Base-by-base conservation (phyloP, 2,113 vertebrate genomes). In the Clinocottus analis region DNA sequence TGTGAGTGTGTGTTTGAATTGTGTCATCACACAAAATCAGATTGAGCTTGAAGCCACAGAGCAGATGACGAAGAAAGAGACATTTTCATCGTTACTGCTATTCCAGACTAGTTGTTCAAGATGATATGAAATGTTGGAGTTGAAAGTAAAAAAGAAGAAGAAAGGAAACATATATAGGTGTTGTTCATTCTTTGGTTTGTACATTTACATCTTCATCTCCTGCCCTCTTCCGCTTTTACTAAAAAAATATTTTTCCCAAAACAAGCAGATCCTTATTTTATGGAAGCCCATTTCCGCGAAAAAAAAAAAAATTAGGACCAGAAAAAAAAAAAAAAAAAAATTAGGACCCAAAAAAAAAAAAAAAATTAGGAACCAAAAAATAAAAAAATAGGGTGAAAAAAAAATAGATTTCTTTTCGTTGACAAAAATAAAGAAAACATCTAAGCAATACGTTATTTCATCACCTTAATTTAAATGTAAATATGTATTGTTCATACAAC, bases 1-100 rank as follows among this genome's bases (percentile, higher is more conserved):
- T 39, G 23, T 76, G 31, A 66, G 29, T 47, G 19, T 45, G 51
- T 59, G 11, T 65, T 11, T 65, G 59, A 45, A 62, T 80, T 49
- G 67, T 80, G 84, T 78, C 82, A 71, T 67, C 72, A 79, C 41
- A 79, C 68, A 87, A 89, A 85, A 76, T 79, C 62, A 59, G 78
- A 55, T 67, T 0, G 41, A 77, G 56, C 73, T 49, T 58, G 25
- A 59, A 61, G 77, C 73, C 65, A 45, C 62, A 67, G 23, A 80
- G 60, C 68, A 79, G 77, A 87, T 71, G 80, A 77, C 43, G 76
- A 64, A 53, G 35, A 63, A 77, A 66, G 27, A 75, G 39, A 71
- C 63, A 75, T 78, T 23, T 75, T 79, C 43, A 66, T 25, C n/a
- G 56, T 61, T 14, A 29, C 47, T 19, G 66, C 75, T 27, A 70